phyloP scores from a whole-genome alignment of 2,797 vertebrate genomes.

The Adrianichthys oophorus region DNA sequence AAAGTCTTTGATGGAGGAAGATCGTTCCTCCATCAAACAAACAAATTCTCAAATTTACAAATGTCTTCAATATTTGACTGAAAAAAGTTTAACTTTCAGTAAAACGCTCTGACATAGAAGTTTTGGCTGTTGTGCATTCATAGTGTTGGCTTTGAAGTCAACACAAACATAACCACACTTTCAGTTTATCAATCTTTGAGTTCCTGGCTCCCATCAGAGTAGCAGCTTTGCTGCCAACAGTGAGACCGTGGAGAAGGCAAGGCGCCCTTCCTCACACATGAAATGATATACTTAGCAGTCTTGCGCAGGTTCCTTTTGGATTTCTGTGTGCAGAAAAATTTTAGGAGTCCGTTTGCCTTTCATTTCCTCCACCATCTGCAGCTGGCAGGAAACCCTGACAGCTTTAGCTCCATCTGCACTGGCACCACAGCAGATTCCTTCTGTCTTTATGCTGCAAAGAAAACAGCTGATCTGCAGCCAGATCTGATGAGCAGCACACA shows the following conservation, averaged over 20 bases:
- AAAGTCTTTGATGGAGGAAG: too few species aligned
- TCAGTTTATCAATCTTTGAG: not conserved
- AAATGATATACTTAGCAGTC: not conserved
- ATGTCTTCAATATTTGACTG: too few species aligned
- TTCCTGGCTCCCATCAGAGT: too few species aligned
- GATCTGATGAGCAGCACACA: constrained; percentile 19
- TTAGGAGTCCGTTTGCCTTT: constrained; percentile 41
- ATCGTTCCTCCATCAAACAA: too few species aligned
- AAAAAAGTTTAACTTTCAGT: too few species aligned
- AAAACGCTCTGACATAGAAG: too few species aligned
- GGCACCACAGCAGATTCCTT: constrained; percentile 29
- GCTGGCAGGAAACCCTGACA: constrained; percentile 40
- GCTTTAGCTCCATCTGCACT: constrained; percentile 54
- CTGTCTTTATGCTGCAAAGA: constrained; percentile 33
- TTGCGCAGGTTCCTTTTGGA: constrained; percentile 10
- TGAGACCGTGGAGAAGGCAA: too few species aligned
- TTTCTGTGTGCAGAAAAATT: constrained; percentile 29
- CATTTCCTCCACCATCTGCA: constrained; percentile 43
- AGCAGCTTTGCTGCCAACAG: too few species aligned
- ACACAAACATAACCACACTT: not conserved
- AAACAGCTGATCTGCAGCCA: constrained; percentile 41
- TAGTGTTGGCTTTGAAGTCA: too few species aligned
- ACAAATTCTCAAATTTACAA: too few species aligned
- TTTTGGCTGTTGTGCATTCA: too few species aligned
- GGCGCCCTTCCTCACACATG: not conserved